Percentiles rank a stretch among this genome's conserved stretches.
These are phyloP conservation scores for Drosophila carrolli DNA, from an alignment of 1,140 invertebrate genomes.

Conservation along the genomic window DNA sequence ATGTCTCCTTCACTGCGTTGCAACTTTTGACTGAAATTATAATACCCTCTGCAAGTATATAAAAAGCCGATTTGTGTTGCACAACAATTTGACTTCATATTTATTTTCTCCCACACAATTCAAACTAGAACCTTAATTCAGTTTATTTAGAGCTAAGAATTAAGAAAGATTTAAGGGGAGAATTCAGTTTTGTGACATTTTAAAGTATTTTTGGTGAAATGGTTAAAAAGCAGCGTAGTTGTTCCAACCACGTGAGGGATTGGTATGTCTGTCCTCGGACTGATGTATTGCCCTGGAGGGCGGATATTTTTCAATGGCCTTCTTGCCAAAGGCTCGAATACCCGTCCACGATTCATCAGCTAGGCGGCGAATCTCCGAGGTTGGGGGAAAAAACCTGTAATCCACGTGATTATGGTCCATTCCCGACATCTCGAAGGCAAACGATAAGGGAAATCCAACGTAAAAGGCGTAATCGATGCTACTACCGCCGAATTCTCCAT, in stretches of 20 bases:
- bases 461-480: slow-evolving; percentile 55
- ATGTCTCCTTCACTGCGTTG: too few relatives aligned
- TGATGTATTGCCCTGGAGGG: neutral
- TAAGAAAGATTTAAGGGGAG: too few relatives aligned
- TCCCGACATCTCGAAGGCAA: slow-evolving; percentile 46
- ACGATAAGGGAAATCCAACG: slow-evolving; percentile 44
- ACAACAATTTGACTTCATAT: too few relatives aligned
- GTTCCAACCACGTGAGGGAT: neutral
- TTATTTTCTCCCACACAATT: too few relatives aligned
- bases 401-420: neutral
- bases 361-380: slow-evolving; percentile 10
- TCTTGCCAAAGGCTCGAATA: slow-evolving; percentile 41
- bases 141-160: too few relatives aligned
- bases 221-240: too few relatives aligned
- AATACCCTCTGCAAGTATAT: too few relatives aligned
- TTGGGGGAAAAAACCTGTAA: slow-evolving; percentile 45
- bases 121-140: too few relatives aligned
- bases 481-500: slow-evolving; percentile 44
- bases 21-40: too few relatives aligned
- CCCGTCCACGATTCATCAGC: slow-evolving; percentile 44
- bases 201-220: neutral
- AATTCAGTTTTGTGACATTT: too few relatives aligned
- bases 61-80: too few relatives aligned
- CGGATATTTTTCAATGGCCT: slow-evolving; percentile 45
- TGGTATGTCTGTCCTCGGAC: accelerated